Evolutionary conservation across 1,140 invertebrate species (phyloP), one percentile per base, ranked within the genome.

Genomic region (Apis laboriosa): DNA sequence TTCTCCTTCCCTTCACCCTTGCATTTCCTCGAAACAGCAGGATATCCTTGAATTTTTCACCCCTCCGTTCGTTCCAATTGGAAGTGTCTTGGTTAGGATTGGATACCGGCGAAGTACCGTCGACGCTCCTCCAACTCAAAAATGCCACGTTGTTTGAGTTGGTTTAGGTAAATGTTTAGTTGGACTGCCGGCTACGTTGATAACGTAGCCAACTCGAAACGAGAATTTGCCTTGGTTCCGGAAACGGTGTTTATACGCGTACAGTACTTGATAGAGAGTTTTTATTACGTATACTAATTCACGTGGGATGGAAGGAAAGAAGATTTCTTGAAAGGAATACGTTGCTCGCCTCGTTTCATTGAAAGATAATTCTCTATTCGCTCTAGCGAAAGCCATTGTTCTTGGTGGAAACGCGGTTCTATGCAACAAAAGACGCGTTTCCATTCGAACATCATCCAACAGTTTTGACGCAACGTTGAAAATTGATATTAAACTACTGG

Each of bases 71-170:
- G 7, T 49, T 15, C 1, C 56, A n/a, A 17, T 28, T 12, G 13
- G 8, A 15, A 11, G 8, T 19, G 13, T 49, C 56, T 61, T 58
- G 43, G 28, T 12, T 3, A 3, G 15, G 15, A 21, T 24, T 24
- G 24, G 9, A 12, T 58, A n/a, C 1, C 7, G 24, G 19, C n/a
- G 13, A 75, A 75, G 72, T 49, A 34, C 0, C 7, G 28, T 7
- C 56, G 72, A 12, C 2, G 12, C 13, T 43, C 13, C 9, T 43
- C 9, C 11, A 56, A 19, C 24, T 58, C 12, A 58, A 73, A 73
- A 75, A 63, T 49, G 15, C 8, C 34, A 49, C 72, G 43, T 61
- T 75, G 72, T 75, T 58, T 60, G 56, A 75, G 21, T 75, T 60
- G 72, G 55, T 43, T 61, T 75, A 61, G 72, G 28, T 24, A 28